Base-by-base conservation (phyloP, 1,140 invertebrate species). In the Trinorchestia longiramus region DNA sequence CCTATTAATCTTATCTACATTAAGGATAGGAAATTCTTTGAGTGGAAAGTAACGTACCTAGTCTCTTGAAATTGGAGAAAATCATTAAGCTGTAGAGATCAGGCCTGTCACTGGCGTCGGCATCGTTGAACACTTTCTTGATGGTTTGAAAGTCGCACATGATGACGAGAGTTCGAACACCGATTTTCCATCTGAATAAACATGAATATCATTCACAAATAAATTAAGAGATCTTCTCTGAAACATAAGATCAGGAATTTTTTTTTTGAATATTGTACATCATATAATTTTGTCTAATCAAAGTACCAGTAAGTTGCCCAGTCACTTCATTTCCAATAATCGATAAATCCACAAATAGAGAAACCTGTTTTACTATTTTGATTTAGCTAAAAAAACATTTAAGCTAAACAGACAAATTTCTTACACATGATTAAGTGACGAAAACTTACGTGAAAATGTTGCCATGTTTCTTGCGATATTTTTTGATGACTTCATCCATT, bases 391-490 rank as follows among this genome's bases (percentile, higher is more conserved):
- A 77, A 23, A 3, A 36, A 77, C 11, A 15, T 28, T 23, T 11
- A 53, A 53, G 36, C 28, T 77, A 77, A 77, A 36, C 11, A 23
- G 62, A 77, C 3, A 1, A 15, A 36, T 77, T 77, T 36, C 62
- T 77, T 77, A 77, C 11, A 23, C 62, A 53, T 15, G 28, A 3
- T 77, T 77, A 77, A 11, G 62, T 19, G 36, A 77, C 15, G 28
- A 11, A 36, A 77, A 95, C 95, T 87, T 42, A 95, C 95, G 95
- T 95, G 87, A 95, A 95, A 42, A 87, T 41, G 43, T 95, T 44
- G 41, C 95, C 95, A 43, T 95, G 95, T 87, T 95, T 95, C 23
- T 95, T 47, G 47, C 87, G 47, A 11, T 87, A 28, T 19, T 57
- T 43, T 95, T 77, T 87, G 43, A 95, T 90, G 19, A 43, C 43